Base-by-base conservation (phyloP, 2,113 vertebrate genomes). In the Tenrec ecaudatus region DNA sequence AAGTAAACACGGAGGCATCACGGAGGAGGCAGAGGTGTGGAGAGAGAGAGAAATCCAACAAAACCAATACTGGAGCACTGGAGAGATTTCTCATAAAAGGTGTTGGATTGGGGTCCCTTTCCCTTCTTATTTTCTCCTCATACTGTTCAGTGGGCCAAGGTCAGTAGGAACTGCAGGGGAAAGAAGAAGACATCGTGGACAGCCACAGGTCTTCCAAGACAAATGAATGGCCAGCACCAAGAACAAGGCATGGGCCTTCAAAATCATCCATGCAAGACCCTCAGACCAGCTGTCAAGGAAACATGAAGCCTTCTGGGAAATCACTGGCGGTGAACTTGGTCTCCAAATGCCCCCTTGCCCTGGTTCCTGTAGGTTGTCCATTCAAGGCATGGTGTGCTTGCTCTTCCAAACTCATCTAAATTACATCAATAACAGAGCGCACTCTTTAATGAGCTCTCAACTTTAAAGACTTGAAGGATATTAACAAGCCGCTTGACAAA, bases 391-490 rank as follows among this genome's bases (percentile, higher is more conserved):
- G 90, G 97, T 96, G 93, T 92, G 19, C 97, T 97, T 96, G 95
- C 98, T 98, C 98, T 98, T 98, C 98, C 98, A 98, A 99, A 99
- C 98, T 99, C 98, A 98, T 98, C 98, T 99, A 99, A 99, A 99
- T 98, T 98, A 99, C 99, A 99, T 99, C 98, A 98, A 98, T 99
- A 99, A 99, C 98, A 98, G 98, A 98, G 98, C 98, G 98, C 98
- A 98, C 98, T 99, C 98, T 99, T 99, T 99, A 99, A 99, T 99
- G 99, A 99, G 99, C 99, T 99, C 99, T 99, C 99, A 99, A 99
- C 99, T 99, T 99, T 99, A 99, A 99, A 99, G 99, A 99, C 99
- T 99, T 99, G 99, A 99, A 99, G 99, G 99, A 99, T 99, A 99
- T 99, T 99, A 99, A 99, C 99, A 99, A 99, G 99, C 99, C 99